Evolutionary conservation across 1,140 invertebrate genomes (phyloP).

Genomic region (Magallana gigas): DNA sequence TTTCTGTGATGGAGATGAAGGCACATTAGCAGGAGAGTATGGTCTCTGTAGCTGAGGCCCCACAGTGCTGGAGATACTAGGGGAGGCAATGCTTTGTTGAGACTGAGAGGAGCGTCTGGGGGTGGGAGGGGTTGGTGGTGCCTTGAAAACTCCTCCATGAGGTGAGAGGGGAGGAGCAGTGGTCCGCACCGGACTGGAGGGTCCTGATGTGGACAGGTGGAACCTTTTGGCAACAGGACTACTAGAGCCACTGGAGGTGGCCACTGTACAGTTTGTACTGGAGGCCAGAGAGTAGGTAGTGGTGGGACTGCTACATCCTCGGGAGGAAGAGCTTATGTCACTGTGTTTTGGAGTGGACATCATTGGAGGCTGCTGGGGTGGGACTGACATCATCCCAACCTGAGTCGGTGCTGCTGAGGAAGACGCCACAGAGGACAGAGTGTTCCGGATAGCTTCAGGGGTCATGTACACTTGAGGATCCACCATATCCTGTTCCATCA

Average conservation of each 20-base stretch:
- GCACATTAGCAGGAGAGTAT: conserved; percentile 47
- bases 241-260: conserved; percentile 70
- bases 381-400: conserved; percentile 43
- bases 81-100: conserved; percentile 66
- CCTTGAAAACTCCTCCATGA: conserved; percentile 67
- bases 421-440: conserved; percentile 52
- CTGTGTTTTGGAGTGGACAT: conserved; percentile 52
- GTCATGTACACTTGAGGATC: conserved; percentile 76
- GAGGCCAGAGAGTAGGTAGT: conserved; percentile 65
- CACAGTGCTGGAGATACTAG: conserved; percentile 57
- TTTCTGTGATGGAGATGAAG: conserved; percentile 58
- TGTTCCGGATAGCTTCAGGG: conserved; percentile 66
- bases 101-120: conserved; percentile 64
- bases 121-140: conserved; percentile 70
- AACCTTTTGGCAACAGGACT: conserved; percentile 73
- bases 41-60: conserved; percentile 50
- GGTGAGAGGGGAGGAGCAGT: conserved; percentile 58
- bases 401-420: conserved; percentile 30
- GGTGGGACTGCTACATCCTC: conserved; percentile 63
- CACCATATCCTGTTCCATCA: conserved; percentile 75
- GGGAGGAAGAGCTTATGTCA: conserved; percentile 38
- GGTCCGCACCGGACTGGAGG: conserved; percentile 62
- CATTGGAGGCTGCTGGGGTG: conserved; percentile 49
- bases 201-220: conserved; percentile 70
- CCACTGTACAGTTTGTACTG: conserved; percentile 65